These are phyloP conservation scores for Helicolenus hilgendorfi DNA, from an alignment of 2,797 vertebrate species.

Conservation along the genomic window DNA sequence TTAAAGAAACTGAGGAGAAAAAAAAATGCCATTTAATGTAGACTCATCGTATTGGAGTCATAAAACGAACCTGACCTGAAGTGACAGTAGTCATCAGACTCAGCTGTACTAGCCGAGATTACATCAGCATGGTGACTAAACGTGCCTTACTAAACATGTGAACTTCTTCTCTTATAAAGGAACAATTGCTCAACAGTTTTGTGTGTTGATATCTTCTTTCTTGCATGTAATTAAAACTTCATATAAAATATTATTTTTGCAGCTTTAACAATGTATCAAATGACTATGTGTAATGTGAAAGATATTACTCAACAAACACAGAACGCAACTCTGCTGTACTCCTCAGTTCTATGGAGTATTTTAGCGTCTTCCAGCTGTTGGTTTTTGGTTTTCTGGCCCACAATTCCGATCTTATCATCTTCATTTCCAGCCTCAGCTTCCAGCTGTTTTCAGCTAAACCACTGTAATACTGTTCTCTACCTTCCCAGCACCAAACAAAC, in stretches of 20 bases:
- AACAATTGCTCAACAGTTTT: neutral
- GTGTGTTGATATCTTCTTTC: conserved; percentile 19
- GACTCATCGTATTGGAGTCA: neutral
- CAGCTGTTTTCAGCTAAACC: neutral
- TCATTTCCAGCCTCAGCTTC: neutral
- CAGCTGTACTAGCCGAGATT: neutral
- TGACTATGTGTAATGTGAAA: neutral
- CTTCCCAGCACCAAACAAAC: neutral
- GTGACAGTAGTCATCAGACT: neutral
- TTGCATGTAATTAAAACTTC: neutral
- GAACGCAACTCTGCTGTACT: neutral
- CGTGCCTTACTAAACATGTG: neutral
- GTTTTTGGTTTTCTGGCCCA: too few relatives aligned
- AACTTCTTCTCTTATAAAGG: conserved; percentile 18
- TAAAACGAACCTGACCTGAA: neutral
- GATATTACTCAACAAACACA: neutral
- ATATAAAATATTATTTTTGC: too few relatives aligned
- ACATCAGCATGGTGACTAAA: neutral
- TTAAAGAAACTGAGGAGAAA: neutral
- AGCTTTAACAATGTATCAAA: neutral
- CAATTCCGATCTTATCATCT: neutral
- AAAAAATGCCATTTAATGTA: neutral
- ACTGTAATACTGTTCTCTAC: neutral
- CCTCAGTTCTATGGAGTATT: too few relatives aligned
- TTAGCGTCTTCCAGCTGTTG: too few relatives aligned